Conservation (phyloP, 2,888 invertebrate genomes). For the Catocala nupta region DNA sequence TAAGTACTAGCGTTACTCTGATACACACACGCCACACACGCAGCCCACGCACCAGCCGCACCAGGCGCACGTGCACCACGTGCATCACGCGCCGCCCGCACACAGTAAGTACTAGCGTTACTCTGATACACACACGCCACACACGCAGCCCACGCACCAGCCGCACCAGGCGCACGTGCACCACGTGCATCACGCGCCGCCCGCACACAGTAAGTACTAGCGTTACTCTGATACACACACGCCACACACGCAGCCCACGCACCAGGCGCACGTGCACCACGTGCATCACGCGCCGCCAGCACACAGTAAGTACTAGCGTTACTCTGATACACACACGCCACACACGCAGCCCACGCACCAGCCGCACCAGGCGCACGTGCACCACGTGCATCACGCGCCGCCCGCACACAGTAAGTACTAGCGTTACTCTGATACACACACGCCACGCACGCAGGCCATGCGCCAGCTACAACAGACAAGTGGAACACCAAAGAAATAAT, state of each 20-base stretch:
- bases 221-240: constrained; percentile 4
- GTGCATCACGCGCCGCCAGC: constrained; percentile 34
- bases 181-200: constrained; percentile 59
- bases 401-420: constrained; percentile 67
- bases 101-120: constrained; percentile 52
- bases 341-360: constrained; percentile 50
- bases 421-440: background rate
- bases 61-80: constrained; percentile 41
- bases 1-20: constrained; percentile 45
- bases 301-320: constrained; percentile 52
- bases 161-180: constrained; percentile 43
- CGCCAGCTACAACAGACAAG: too few relatives aligned
- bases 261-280: constrained; percentile 41
- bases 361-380: constrained; percentile 40
- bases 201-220: constrained; percentile 65
- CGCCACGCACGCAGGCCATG: too few relatives aligned
- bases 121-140: constrained; percentile 30
- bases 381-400: constrained; percentile 57
- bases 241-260: constrained; percentile 41
- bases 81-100: constrained; percentile 34
- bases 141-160: constrained; percentile 47
- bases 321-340: constrained; percentile 21
- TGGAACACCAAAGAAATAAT: too few relatives aligned
- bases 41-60: constrained; percentile 41
- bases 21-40: constrained; percentile 47